A percentile compares a stretch with the other conserved stretches of the same genome.
phyloP scores from a whole-genome alignment of 2,113 vertebrate genomes.

The Amblyopsis rosae region DNA sequence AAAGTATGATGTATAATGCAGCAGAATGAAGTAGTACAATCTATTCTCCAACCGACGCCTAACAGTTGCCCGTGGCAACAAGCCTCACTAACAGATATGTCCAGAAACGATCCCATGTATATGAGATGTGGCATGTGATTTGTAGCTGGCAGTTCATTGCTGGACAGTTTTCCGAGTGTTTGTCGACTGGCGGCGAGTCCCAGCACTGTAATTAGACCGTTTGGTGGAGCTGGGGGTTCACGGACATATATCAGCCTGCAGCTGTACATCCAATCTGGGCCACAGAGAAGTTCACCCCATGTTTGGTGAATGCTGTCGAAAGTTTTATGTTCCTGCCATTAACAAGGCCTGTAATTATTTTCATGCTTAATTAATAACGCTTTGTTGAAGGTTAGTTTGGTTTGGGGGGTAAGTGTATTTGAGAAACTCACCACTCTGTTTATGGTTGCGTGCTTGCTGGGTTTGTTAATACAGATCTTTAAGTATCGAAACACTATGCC shows the following conservation, averaged over 20 bases:
- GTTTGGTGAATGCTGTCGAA: constrained; percentile 68
- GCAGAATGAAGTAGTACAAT: neutral
- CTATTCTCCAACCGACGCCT: neutral
- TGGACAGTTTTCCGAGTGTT: constrained; percentile 61
- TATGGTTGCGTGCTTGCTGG: too few relatives aligned
- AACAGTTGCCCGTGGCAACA: constrained; percentile 10
- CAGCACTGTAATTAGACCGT: constrained; percentile 74
- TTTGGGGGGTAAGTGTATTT: neutral
- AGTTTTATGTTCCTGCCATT: constrained; percentile 62
- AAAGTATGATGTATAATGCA: too few relatives aligned
- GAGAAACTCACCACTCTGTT: too few relatives aligned
- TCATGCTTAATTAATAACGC: constrained; percentile 67
- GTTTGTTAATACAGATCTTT: too few relatives aligned
- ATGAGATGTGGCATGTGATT: constrained; percentile 59
- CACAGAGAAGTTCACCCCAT: constrained; percentile 45
- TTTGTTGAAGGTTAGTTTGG: constrained; percentile 34
- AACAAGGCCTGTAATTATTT: constrained; percentile 72
- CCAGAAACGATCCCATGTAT: constrained; percentile 38
- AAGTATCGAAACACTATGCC: too few relatives aligned
- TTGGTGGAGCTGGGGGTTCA: constrained; percentile 63
- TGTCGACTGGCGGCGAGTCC: constrained; percentile 60
- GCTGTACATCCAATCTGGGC: constrained; percentile 63
- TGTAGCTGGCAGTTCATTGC: constrained; percentile 53
- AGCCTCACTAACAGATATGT: constrained; percentile 50
- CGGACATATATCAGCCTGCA: constrained; percentile 73